Percentiles rank a stretch among this genome's conserved stretches.
Conservation (phyloP, 2,113 vertebrate genomes). For the Mobula birostris region DNA sequence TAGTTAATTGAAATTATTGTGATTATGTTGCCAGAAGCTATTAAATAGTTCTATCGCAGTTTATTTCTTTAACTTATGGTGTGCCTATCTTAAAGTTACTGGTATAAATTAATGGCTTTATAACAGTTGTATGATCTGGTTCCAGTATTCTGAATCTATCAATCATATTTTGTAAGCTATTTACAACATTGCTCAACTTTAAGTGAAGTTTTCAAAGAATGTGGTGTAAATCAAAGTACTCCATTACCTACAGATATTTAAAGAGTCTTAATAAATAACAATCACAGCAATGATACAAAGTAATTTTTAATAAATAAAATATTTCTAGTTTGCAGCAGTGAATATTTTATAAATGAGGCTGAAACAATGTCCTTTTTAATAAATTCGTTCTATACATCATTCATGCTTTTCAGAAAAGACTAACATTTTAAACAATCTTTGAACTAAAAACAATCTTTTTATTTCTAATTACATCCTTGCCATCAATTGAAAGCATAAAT, state of each 20-base stretch:
- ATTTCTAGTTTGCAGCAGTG: neutral
- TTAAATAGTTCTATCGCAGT: neutral
- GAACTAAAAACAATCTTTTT: neutral
- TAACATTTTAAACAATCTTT: neutral
- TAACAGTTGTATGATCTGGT: neutral
- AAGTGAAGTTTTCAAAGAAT: neutral
- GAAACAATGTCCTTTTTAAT: neutral
- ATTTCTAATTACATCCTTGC: neutral
- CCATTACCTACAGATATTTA: neutral
- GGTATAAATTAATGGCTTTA: neutral
- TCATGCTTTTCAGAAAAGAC: neutral
- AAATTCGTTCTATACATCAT: neutral
- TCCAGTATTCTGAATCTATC: neutral
- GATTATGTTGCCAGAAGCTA: neutral
- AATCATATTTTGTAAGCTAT: neutral
- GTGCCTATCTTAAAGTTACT: neutral
- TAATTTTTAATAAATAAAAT: no score
- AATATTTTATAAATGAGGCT: neutral
- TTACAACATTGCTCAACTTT: neutral
- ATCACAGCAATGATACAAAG: neutral
- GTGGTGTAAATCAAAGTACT: neutral
- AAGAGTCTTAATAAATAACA: neutral
- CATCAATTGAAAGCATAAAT: neutral
- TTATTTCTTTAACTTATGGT: neutral
- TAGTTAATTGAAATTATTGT: neutral